Evolutionary conservation across 2,888 invertebrate species (phyloP).

Genomic region (Caenorhabditis sp.): DNA sequence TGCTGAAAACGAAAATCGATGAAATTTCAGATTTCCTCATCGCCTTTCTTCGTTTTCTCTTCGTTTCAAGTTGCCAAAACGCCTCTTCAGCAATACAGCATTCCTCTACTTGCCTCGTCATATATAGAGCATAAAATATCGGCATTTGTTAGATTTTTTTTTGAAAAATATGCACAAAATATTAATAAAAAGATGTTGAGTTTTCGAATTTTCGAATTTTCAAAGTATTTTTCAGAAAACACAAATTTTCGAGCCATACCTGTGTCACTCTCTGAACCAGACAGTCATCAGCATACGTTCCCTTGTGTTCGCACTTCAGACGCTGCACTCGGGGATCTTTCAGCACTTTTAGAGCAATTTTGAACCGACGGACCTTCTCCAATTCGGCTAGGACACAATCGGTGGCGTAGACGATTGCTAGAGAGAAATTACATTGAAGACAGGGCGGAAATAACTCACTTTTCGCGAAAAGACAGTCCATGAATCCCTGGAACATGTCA

Average conservation of each 20-base stretch:
- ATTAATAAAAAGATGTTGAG: too few relatives aligned
- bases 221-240: too few relatives aligned
- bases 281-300: conserved; percentile 99
- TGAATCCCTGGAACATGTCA: conserved; percentile 97
- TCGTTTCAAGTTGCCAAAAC: conserved; percentile 45
- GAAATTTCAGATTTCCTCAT: conserved; percentile 2
- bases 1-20: conserved; percentile 87
- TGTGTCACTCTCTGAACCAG: conserved; percentile 94
- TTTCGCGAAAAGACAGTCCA: conserved; percentile 99
- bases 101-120: conserved; percentile 40
- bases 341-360: conserved; percentile 90
- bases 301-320: conserved; percentile 94
- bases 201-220: too few relatives aligned
- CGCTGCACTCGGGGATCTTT: conserved; percentile 96
- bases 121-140: conserved; percentile 28
- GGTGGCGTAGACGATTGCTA: conserved; percentile 96
- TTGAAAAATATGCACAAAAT: too few relatives aligned
- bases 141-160: conserved; percentile 38
- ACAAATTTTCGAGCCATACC: too few relatives aligned
- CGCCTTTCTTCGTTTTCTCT: conserved; percentile 22
- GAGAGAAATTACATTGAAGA: neutral
- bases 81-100: conserved; percentile 44
- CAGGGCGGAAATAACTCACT: conserved; percentile 85
- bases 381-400: conserved; percentile 98
- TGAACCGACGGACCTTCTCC: conserved; percentile 95